Conservation (phyloP, 2,888 invertebrate genomes). For the Liposcelis brunnea region DNA sequence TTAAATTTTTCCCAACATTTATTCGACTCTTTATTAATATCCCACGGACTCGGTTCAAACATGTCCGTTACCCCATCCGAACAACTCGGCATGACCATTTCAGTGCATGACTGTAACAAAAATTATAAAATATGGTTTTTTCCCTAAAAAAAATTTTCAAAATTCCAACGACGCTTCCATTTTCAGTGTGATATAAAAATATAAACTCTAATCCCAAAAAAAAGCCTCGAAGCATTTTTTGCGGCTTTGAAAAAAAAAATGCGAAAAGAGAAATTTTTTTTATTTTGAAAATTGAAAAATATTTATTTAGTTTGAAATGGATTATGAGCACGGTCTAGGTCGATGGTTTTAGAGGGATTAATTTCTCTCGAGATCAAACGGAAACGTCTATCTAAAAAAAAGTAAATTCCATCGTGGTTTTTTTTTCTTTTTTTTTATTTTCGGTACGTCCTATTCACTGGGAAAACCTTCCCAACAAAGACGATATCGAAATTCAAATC, state of each 20-base stretch:
- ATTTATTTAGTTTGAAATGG: neutral
- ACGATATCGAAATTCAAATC: too few species aligned
- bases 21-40: slow-evolving; percentile 43
- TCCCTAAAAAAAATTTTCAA: neutral
- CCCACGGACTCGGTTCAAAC: slow-evolving; percentile 64
- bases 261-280: too few species aligned
- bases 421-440: too few species aligned
- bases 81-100: slow-evolving; percentile 95
- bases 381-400: too few species aligned
- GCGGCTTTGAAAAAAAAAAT: slow-evolving; percentile 5
- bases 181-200: neutral
- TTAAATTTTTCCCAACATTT: slow-evolving; percentile 52
- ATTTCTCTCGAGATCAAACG: too few species aligned
- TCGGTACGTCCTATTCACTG: too few species aligned
- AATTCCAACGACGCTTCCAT: neutral
- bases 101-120: slow-evolving; percentile 61
- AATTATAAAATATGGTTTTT: neutral
- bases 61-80: slow-evolving; percentile 57
- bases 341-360: too few species aligned
- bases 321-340: too few species aligned
- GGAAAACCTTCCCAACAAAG: too few species aligned
- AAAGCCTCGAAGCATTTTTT: too few species aligned
- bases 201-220: neutral
- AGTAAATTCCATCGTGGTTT: too few species aligned
- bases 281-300: neutral